Evolutionary conservation across 2,888 invertebrate species (phyloP).

Genomic region (Parochlus steinenii): DNA sequence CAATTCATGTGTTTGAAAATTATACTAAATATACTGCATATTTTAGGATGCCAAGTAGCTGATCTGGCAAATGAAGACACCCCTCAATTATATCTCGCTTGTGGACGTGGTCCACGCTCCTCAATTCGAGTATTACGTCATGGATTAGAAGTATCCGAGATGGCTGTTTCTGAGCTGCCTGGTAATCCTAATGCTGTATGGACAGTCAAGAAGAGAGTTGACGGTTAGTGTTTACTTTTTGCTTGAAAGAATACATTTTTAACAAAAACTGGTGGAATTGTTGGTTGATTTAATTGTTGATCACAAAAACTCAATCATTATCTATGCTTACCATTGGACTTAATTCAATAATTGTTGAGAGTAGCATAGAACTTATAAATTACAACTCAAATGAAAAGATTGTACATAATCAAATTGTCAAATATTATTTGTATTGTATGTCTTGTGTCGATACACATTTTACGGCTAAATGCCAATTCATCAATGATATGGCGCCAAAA

Average conservation of each 20-base stretch:
- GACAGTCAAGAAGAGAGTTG: conserved; percentile 92
- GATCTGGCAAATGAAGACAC: conserved; percentile 97
- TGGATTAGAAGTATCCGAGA: conserved; percentile 96
- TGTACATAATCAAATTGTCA: too few species aligned
- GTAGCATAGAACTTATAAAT: too few species aligned
- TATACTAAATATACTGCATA: conserved; percentile 10
- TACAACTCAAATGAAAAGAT: too few species aligned
- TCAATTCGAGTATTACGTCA: conserved; percentile 85
- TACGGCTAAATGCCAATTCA: too few species aligned
- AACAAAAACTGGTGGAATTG: conserved; percentile 5
- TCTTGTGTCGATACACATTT: too few species aligned
- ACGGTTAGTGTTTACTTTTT: conserved; percentile 68
- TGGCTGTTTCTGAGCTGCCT: conserved; percentile 99
- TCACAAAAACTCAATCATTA: conserved; percentile 2
- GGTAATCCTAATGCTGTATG: conserved; percentile 99
- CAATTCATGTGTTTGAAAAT: neutral
- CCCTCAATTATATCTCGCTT: conserved; percentile 91
- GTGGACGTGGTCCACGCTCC: conserved; percentile 90
- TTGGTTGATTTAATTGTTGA: conserved; percentile 2
- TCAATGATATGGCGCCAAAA: too few species aligned
- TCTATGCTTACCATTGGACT: too few species aligned
- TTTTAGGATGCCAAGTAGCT: conserved; percentile 65
- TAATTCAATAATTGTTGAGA: too few species aligned
- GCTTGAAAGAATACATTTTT: conserved; percentile 15
- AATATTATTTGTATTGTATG: too few species aligned